Evolutionary conservation across 2,888 invertebrate genomes (phyloP), one percentile per base, ranked within the genome.

Genomic region (Stenotaenia linearis): DNA sequence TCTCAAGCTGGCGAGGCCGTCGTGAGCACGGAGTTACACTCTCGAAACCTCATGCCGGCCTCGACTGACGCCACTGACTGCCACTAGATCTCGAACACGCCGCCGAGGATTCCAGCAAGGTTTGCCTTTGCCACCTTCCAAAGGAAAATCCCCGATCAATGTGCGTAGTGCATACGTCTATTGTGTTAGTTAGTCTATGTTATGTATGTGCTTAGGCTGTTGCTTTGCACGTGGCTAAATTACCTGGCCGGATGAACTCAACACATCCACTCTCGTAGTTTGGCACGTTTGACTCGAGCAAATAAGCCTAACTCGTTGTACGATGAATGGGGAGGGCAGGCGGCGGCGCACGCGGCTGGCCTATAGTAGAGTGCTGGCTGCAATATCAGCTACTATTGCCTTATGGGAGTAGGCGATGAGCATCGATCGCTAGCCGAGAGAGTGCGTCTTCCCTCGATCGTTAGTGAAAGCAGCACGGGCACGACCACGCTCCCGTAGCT

Each of bases 271-370:
- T n/a, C 56, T 56, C 56, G 56, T 21, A 56, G 56, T 56, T 56
- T 56, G 56, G 56, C 56, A 56, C 18, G 56, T 23, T 56, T 56
- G 56, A 56, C 56, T 56, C 56, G n/a, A 56, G 9, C 56, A 56
- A 56, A 56, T 56, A 56, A 21, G 56, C 56, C 56, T 56, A 56
- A 56, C 56, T 56, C 56, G 56, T 18, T 56, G 56, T 56, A 23
- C 56, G 56, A 56, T 56, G 56, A 56, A 56, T 56, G 56, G 56
- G 56, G 56, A 56, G 56, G 56, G 56, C 56, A 56, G 56, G 56
- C 56, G 56, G 56, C 56, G 56, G 56, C 56, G 56, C 56, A 56
- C 56, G 56, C 56, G 56, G 56, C 56, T 56, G 56, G 56, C 56
- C 56, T 56, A 56, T 56, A 56, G 56, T 56, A 56, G 56, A 56